Conservation (phyloP, 2,113 vertebrate genomes). For the Pseudopipra pipra region DNA sequence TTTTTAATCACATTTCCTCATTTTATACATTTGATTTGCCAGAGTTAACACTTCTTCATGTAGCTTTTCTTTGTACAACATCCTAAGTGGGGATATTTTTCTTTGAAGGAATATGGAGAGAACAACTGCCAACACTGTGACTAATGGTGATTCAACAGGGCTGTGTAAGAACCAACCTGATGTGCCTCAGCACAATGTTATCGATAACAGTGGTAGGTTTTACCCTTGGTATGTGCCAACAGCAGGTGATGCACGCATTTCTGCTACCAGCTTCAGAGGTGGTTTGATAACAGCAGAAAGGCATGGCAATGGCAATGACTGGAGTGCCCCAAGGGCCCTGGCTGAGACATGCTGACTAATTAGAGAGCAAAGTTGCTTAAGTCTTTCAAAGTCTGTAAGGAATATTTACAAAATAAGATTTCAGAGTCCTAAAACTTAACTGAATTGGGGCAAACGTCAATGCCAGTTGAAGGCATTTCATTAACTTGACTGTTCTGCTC, state of each 20-base stretch:
- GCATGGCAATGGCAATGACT: accelerated
- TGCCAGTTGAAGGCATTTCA: background rate
- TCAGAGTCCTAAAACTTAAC: background rate
- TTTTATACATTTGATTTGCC: background rate
- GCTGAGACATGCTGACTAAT: background rate
- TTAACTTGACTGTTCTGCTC: background rate
- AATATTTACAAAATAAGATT: background rate
- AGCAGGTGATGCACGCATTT: background rate
- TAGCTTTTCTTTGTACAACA: background rate
- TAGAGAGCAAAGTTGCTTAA: background rate
- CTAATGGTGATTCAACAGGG: too few relatives aligned
- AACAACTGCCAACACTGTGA: background rate
- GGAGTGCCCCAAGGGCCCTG: background rate
- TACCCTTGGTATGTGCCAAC: accelerated
- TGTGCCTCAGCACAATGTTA: accelerated
- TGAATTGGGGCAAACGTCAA: background rate
- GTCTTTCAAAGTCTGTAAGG: background rate
- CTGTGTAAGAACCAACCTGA: background rate
- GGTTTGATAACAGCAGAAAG: background rate
- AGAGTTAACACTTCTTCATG: background rate
- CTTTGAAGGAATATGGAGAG: background rate
- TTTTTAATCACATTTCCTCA: background rate
- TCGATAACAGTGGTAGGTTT: accelerated
- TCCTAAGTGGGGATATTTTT: background rate
- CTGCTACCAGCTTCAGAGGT: background rate